These are phyloP conservation scores for Hybos culiciformis DNA, from an alignment of 2,888 invertebrate genomes.

Conservation along the genomic window DNA sequence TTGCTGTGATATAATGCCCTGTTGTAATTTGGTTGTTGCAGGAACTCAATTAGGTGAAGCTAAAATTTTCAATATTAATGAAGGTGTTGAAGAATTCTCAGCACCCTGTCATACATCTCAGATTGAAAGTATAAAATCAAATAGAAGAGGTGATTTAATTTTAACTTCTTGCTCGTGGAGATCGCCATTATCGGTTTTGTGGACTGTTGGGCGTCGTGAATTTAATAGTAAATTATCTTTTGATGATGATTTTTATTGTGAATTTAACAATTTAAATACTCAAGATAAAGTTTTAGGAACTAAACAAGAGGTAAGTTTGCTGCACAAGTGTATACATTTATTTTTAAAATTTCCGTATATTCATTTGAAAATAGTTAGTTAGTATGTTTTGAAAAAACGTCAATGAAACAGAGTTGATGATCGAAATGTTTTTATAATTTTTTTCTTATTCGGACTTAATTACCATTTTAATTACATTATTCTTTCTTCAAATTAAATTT, in stretches of 20 bases:
- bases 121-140: conserved; percentile 65
- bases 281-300: conserved; percentile 87
- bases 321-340: neutral
- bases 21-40: conserved; percentile 46
- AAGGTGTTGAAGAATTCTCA: conserved; percentile 64
- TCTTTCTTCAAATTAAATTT: no score
- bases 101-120: conserved; percentile 77
- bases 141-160: conserved; percentile 60
- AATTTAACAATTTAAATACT: conserved; percentile 75
- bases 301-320: conserved; percentile 45
- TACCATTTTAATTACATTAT: no score
- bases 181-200: conserved; percentile 48
- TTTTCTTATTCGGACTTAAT: no score
- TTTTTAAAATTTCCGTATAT: neutral
- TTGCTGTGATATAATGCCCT: conserved; percentile 48
- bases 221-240: conserved; percentile 48
- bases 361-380: no score
- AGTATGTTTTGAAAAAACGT: no score
- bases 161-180: conserved; percentile 80
- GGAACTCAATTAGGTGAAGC: conserved; percentile 88
- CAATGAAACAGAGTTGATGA: no score
- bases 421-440: no score
- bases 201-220: conserved; percentile 31
- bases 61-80: conserved; percentile 71
- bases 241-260: conserved; percentile 77